These are phyloP conservation scores for Aspiorhynchus laticeps DNA, from an alignment of 2,113 vertebrate genomes.

Conservation along the genomic window DNA sequence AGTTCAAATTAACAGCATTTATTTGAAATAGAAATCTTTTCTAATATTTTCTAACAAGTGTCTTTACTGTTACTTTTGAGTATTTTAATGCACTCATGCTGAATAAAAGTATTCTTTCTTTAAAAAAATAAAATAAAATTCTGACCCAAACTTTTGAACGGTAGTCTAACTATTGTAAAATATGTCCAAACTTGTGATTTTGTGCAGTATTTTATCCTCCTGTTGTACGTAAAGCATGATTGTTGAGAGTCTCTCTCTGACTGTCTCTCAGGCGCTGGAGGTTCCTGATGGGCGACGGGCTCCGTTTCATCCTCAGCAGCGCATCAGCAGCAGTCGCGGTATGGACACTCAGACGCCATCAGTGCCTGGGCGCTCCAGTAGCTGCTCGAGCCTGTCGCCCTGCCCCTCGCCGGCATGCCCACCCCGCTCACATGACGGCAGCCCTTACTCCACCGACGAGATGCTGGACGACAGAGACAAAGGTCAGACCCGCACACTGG, in stretches of 20 bases:
- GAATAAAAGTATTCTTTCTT: neutral
- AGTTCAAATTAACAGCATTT: too few species aligned
- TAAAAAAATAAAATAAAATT: too few species aligned
- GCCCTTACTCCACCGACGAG: slow-evolving; percentile 94
- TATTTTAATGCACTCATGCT: neutral
- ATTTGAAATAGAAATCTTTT: neutral
- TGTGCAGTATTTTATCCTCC: too few species aligned
- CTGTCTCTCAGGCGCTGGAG: slow-evolving; percentile 84
- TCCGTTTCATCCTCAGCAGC: slow-evolving; percentile 90
- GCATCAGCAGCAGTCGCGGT: slow-evolving; percentile 87
- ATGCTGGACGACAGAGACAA: slow-evolving; percentile 93
- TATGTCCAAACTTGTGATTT: too few species aligned
- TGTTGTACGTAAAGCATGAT: too few species aligned
- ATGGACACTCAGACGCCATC: slow-evolving; percentile 92
- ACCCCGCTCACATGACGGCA: slow-evolving; percentile 91
- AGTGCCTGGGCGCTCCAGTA: slow-evolving; percentile 83
- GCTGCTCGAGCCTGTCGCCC: slow-evolving; percentile 88
- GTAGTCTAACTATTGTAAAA: too few species aligned
- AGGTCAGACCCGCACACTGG: slow-evolving; percentile 73
- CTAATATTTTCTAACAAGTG: neutral
- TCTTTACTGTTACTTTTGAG: neutral
- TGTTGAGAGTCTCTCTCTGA: neutral
- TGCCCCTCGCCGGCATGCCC: slow-evolving; percentile 93
- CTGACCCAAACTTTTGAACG: too few species aligned
- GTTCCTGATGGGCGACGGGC: slow-evolving; percentile 94